Conservation (phyloP, 2,888 invertebrate species). For the Yponomeuta malinellus region DNA sequence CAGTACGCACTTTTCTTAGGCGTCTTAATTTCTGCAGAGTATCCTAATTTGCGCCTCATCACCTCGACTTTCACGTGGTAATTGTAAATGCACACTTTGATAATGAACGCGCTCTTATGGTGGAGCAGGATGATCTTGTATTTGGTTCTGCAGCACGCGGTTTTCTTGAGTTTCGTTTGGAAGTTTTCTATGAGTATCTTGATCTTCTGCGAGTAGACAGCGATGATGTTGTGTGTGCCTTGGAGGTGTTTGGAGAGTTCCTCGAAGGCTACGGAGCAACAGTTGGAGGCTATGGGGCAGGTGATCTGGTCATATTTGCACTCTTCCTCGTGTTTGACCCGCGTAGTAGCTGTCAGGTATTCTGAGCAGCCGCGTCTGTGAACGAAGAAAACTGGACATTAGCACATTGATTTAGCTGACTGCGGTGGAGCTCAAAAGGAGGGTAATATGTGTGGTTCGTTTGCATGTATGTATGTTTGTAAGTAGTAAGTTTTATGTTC, state of each 20-base stretch:
- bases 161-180: conserved; percentile 65
- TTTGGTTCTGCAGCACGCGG: conserved; percentile 66
- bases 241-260: conserved; percentile 62
- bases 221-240: conserved; percentile 59
- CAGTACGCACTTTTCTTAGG: conserved; percentile 63
- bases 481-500: too few relatives aligned
- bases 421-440: too few relatives aligned
- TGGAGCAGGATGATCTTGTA: conserved; percentile 65
- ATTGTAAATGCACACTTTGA: conserved; percentile 70
- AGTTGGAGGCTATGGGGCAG: conserved; percentile 64
- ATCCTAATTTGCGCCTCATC: conserved; percentile 63
- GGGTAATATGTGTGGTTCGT: too few relatives aligned
- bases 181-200: conserved; percentile 70
- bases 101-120: conserved; percentile 67
- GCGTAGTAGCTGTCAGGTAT: conserved; percentile 51
- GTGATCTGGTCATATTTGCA: conserved; percentile 66
- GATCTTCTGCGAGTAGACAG: conserved; percentile 68
- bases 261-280: conserved; percentile 60
- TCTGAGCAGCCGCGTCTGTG: conserved; percentile 68
- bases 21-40: conserved; percentile 57
- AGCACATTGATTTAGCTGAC: not conserved
- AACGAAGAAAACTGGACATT: conserved; percentile 28
- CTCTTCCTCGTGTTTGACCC: conserved; percentile 63
- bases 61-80: conserved; percentile 67
- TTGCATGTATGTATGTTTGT: too few relatives aligned